Percentiles rank a stretch among this genome's conserved stretches.
phyloP scores from a whole-genome alignment of 2,797 vertebrate species.

The Gambusia yucatana region DNA sequence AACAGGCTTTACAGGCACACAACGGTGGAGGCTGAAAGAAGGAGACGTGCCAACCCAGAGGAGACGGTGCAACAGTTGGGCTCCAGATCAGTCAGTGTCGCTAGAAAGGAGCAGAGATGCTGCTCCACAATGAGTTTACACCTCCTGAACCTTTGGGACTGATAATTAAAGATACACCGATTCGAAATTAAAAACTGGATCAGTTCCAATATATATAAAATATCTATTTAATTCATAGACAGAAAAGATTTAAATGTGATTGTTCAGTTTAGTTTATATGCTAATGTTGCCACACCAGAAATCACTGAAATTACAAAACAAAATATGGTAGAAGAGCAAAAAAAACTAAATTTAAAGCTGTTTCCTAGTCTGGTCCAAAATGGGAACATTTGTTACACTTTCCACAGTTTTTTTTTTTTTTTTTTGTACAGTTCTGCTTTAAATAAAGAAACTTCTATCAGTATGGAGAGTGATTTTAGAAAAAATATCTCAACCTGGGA shows the following conservation, averaged over 20 bases:
- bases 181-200: no score
- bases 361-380: no score
- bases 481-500: not conserved
- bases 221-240: not conserved
- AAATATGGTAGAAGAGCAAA: not conserved
- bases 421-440: not conserved
- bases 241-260: not conserved
- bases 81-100: conserved; percentile 13
- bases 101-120: not conserved
- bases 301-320: not conserved
- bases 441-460: not conserved
- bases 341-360: not conserved
- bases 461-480: not conserved
- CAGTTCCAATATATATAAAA: not conserved
- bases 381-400: no score
- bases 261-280: not conserved
- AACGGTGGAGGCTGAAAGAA: not conserved
- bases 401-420: no score
- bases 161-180: no score
- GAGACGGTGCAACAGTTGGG: not conserved
- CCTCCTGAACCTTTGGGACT: not conserved
- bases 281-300: not conserved
- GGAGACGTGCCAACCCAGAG: not conserved
- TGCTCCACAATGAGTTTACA: not conserved
- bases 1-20: not conserved